Conservation (phyloP, 37 sponge, comb jelly and placozoan species). For the Chondrilla cf. caribensis region DNA sequence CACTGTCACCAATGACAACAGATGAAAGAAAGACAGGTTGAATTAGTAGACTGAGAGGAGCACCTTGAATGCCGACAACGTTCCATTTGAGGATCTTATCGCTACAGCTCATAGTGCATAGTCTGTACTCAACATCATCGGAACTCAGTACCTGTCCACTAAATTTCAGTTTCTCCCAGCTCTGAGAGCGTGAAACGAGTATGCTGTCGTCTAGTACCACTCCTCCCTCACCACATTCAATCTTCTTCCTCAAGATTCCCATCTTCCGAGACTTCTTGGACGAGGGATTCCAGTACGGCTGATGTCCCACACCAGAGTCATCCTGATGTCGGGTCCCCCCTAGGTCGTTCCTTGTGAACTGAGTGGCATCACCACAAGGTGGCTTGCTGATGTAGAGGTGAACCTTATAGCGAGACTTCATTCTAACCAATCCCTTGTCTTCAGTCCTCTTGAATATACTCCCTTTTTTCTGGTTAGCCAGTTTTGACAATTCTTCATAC, state of each 20-base stretch:
- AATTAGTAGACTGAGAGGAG: not conserved
- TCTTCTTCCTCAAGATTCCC: slow-evolving; percentile 5
- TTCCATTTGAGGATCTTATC: slow-evolving; percentile 28
- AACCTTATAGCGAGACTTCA: not conserved
- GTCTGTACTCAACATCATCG: not conserved
- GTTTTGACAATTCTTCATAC: not conserved
- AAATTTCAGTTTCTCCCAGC: not conserved
- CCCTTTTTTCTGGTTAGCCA: too few relatives aligned
- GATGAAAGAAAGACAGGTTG: not conserved
- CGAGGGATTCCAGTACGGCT: not conserved
- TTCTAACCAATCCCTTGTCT: not conserved
- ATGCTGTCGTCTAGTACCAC: not conserved
- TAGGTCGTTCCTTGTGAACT: not conserved
- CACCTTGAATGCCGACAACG: not conserved
- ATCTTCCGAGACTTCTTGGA: not conserved
- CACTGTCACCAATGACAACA: slow-evolving; percentile 12
- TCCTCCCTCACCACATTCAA: slow-evolving; percentile 10
- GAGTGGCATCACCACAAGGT: slow-evolving; percentile 25
- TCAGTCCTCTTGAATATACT: not conserved
- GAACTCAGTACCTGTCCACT: not conserved
- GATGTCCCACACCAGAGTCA: not conserved
- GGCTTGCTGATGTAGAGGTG: slow-evolving; percentile 15
- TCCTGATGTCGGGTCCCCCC: not conserved
- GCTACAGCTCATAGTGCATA: slow-evolving; percentile 13
- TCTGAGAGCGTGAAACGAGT: not conserved